Percentiles rank a stretch among this genome's conserved stretches.
Evolutionary conservation across 2,797 vertebrate genomes (phyloP).

Genomic region (Chiroxiphia lanceolata): DNA sequence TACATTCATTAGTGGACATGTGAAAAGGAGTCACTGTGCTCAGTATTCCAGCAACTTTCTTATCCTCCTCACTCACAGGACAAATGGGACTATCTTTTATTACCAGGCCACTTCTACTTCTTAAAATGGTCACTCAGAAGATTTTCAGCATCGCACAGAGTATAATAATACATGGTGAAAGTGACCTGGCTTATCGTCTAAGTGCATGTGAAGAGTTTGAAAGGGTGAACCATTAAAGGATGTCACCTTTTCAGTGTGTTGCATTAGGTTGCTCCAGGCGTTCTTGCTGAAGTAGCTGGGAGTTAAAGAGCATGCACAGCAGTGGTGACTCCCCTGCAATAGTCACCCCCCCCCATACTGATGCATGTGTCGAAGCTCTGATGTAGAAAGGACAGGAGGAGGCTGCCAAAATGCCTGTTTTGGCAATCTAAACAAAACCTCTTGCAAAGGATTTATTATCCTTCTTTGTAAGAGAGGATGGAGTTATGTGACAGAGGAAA

Average conservation of each 20-base stretch:
- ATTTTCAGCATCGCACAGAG: neutral
- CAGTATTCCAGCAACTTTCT: neutral
- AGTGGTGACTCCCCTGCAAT: neutral
- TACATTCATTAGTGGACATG: neutral
- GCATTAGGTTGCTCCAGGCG: neutral
- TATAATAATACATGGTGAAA: neutral
- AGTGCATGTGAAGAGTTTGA: neutral
- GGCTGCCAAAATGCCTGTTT: neutral
- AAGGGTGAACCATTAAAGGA: neutral
- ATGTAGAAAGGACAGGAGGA: neutral
- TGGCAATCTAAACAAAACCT: neutral
- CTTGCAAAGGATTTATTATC: neutral
- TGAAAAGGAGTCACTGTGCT: neutral
- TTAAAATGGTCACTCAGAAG: neutral
- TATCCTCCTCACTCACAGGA: neutral
- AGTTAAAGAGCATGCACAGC: neutral
- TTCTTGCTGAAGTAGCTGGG: neutral
- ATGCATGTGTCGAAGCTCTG: neutral
- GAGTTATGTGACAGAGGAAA: neutral
- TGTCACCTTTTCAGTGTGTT: neutral
- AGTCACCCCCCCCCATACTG: neutral
- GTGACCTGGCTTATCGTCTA: neutral
- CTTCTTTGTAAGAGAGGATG: neutral
- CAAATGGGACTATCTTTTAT: neutral
- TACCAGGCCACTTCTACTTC: neutral